Percentiles rank a stretch among this genome's conserved stretches.
These are phyloP conservation scores for Oncorhynchus nerka DNA, from an alignment of 2,113 vertebrate genomes.

Conservation along the genomic window DNA sequence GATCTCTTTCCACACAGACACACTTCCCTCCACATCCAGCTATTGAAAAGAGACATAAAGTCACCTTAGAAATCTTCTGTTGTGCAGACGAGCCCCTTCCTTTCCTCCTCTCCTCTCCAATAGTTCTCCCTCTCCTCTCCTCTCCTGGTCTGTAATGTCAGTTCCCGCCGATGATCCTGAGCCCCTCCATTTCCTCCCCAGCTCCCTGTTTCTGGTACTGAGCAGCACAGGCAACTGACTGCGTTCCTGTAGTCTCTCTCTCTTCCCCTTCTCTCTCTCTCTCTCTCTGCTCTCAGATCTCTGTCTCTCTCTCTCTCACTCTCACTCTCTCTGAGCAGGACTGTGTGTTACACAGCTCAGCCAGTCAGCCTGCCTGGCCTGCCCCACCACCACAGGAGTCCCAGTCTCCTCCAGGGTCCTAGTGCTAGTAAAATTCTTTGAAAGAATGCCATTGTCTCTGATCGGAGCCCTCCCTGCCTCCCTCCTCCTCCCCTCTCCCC, in stretches of 20 bases:
- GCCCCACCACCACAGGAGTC: conserved; percentile 67
- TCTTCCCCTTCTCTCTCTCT: conserved; percentile 37
- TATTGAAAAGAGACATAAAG: conserved; percentile 49
- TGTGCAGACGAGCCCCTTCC: conserved; percentile 63
- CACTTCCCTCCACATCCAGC: conserved; percentile 16
- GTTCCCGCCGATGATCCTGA: conserved; percentile 65
- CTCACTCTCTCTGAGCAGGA: conserved; percentile 29
- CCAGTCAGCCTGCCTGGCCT: conserved; percentile 39
- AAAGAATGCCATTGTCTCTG: conserved; percentile 70
- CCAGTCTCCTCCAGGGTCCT: conserved; percentile 67
- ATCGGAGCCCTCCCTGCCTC: conserved; percentile 33
- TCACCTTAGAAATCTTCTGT: conserved; percentile 74
- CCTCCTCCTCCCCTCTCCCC: conserved; percentile 2
- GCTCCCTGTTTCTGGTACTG: conserved; percentile 60
- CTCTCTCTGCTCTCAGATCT: conserved; percentile 41
- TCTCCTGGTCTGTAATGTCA: conserved; percentile 56
- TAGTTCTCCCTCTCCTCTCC: conserved; percentile 26
- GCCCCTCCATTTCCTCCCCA: conserved; percentile 74
- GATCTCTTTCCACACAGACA: not conserved
- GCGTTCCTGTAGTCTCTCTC: conserved; percentile 69
- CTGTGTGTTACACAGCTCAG: conserved; percentile 32
- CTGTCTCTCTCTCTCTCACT: conserved; percentile 30
- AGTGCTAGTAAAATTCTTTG: conserved; percentile 27
- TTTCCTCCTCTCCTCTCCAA: conserved; percentile 16
- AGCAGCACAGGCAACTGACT: conserved; percentile 53